These are phyloP conservation scores for Myanophis thanlyinensis DNA, from an alignment of 2,113 vertebrate species.

Conservation along the genomic window DNA sequence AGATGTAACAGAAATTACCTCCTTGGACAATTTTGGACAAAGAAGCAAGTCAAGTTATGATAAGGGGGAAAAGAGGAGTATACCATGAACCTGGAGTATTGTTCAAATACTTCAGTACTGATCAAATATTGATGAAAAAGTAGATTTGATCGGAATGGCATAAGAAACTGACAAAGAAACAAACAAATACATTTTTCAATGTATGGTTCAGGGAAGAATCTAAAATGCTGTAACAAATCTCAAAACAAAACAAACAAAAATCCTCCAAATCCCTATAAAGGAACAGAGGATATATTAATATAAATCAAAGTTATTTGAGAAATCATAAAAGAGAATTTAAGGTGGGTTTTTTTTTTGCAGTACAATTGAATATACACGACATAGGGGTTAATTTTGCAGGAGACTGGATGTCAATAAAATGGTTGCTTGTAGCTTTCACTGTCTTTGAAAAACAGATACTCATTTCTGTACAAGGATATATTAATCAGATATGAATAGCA, in stretches of 20 bases:
- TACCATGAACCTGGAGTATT: not conserved
- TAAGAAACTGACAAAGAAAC: not conserved
- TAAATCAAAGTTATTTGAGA: slow-evolving; percentile 13
- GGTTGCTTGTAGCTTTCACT: slow-evolving; percentile 26
- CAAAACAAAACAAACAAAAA: not conserved
- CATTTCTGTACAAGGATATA: slow-evolving; percentile 38
- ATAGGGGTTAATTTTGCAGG: slow-evolving; percentile 26
- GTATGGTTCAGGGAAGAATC: not conserved
- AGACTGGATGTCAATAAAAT: slow-evolving; percentile 25
- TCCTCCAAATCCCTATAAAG: not conserved
- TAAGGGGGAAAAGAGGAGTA: not conserved
- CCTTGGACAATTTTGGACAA: not conserved
- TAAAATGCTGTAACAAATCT: not conserved
- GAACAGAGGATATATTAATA: slow-evolving; percentile 14
- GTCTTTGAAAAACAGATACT: slow-evolving; percentile 38
- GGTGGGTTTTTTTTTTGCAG: slow-evolving; percentile 12
- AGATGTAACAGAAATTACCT: not conserved
- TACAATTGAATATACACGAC: slow-evolving; percentile 13
- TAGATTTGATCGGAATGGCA: not conserved
- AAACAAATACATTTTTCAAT: not conserved
- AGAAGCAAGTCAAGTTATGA: not conserved
- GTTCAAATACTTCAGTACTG: no score
- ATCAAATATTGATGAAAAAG: no score
- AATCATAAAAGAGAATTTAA: slow-evolving; percentile 20
- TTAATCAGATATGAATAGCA: slow-evolving; percentile 42